These are phyloP conservation scores for Lethrus apterus DNA, from an alignment of 1,140 invertebrate species.

Conservation along the genomic window DNA sequence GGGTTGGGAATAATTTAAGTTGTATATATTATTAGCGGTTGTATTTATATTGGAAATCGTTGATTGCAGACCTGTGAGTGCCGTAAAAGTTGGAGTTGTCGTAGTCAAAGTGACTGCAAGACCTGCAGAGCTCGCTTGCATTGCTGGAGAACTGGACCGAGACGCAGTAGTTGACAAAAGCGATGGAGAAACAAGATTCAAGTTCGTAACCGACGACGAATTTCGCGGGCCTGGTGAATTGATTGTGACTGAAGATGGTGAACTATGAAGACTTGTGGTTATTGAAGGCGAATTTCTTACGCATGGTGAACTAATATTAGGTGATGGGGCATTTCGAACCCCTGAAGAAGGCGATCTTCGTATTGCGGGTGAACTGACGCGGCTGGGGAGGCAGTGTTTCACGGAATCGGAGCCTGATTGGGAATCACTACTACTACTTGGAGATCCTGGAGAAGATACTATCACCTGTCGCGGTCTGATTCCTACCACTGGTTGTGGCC, in stretches of 20 bases:
- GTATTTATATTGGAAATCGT: conserved; percentile 39
- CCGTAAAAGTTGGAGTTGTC: conserved; percentile 35
- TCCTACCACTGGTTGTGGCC: conserved; percentile 35
- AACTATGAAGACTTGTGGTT: conserved; percentile 31
- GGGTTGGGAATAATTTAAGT: conserved; percentile 31
- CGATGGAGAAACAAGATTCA: conserved; percentile 36
- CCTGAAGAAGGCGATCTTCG: conserved; percentile 26
- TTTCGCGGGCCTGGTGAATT: conserved; percentile 32
- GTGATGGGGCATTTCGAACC: conserved; percentile 30
- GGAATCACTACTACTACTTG: conserved; percentile 60
- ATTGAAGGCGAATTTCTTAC: conserved; percentile 34
- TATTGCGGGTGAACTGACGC: conserved; percentile 35
- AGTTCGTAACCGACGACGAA: conserved; percentile 33
- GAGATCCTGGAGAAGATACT: conserved; percentile 65
- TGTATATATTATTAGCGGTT: conserved; percentile 25
- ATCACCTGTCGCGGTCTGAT: conserved; percentile 56
- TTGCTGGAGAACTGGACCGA: conserved; percentile 41
- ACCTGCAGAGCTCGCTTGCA: conserved; percentile 51
- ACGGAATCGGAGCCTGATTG: conserved; percentile 59
- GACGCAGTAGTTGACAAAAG: conserved; percentile 26
- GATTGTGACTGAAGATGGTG: conserved; percentile 30
- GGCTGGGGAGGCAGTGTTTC: conserved; percentile 48
- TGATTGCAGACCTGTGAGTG: conserved; percentile 34
- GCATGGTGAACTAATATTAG: conserved; percentile 23
- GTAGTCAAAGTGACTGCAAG: conserved; percentile 50